Conservation (phyloP, 2,797 vertebrate species). For the Ceryle rudis region DNA sequence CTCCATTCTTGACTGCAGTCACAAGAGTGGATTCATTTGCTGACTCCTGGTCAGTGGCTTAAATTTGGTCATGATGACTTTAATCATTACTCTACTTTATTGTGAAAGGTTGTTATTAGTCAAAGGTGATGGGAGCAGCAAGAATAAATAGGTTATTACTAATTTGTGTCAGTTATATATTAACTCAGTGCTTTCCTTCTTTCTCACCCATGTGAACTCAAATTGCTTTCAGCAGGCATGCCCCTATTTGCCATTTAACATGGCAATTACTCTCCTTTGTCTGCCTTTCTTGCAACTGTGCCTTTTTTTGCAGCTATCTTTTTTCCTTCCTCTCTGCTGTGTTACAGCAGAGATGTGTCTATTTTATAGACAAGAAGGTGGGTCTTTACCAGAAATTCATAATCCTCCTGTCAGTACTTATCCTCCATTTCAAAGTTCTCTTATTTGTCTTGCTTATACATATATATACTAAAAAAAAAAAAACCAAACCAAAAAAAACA, state of each 20-base stretch:
- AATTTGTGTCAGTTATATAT: conserved; percentile 42
- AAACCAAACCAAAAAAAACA: too few species aligned
- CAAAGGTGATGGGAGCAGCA: conserved; percentile 15
- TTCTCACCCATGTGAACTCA: conserved; percentile 10
- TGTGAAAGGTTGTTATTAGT: conserved; percentile 37
- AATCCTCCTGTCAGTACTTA: neutral
- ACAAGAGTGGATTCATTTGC: conserved; percentile 3
- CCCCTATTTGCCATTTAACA: conserved; percentile 2
- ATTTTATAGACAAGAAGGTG: neutral
- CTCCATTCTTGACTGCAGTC: conserved; percentile 42
- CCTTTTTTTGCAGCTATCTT: neutral
- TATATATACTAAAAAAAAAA: neutral
- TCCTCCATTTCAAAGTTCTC: neutral
- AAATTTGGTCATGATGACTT: conserved; percentile 18
- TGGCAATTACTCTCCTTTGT: neutral
- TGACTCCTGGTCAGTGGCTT: neutral
- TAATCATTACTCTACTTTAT: neutral
- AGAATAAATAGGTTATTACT: conserved; percentile 56
- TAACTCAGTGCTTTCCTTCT: neutral
- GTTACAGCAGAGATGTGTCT: neutral
- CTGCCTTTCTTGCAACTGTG: neutral
- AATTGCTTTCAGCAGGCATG: conserved; percentile 26
- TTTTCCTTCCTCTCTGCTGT: neutral
- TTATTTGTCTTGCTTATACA: neutral
- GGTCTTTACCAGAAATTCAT: neutral